Evolutionary conservation across 2,888 invertebrate species (phyloP), one percentile per base, ranked within the genome.

Genomic region (Nudaria mundana): DNA sequence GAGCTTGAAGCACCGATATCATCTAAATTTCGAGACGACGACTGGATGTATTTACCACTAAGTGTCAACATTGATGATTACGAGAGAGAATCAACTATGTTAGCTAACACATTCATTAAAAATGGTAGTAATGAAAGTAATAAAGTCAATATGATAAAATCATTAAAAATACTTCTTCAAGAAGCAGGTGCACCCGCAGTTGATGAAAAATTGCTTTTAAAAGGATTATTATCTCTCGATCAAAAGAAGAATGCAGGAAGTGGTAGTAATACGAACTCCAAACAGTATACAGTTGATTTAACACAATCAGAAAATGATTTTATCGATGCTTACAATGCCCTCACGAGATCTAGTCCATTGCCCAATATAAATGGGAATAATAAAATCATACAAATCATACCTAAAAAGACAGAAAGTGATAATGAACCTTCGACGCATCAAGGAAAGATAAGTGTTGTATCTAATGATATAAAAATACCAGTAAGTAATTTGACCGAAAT

Each of bases 251-350:
- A 55, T 48, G 24, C 36, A 24, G 45, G 43, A 15, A 40, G 34
- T 13, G 50, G 38, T 18, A 40, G 31, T 15, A 49, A 40, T 23
- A 24, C 33, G 29, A 49, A 26, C 40, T 37, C 49, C 33, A 71
- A 69, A 53, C 48, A 58, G 30, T 63, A 69, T 43, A 48, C 68
- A 13, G 35, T 76, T 37, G 86, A 86, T 58, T 71, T 87, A 23
- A 69, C 72, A 28, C 84, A 84, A 58, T 81, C 82, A 2, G 88
- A 88, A 71, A 86, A 79, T 56, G 89, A 88, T 57, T 88, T 88
- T 53, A 87, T 88, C 30, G 79, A 84, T 51, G 89, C 88, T 14
- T 88, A 88, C 44, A 88, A 88, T 61, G 86, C 86, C 30, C 61
- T 88, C 44, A 81, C 89, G 15, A 66, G 80, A 42, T 65, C 72